These are phyloP conservation scores for Nyctereutes procyonoides DNA, from an alignment of 2,113 vertebrate species.

Conservation along the genomic window DNA sequence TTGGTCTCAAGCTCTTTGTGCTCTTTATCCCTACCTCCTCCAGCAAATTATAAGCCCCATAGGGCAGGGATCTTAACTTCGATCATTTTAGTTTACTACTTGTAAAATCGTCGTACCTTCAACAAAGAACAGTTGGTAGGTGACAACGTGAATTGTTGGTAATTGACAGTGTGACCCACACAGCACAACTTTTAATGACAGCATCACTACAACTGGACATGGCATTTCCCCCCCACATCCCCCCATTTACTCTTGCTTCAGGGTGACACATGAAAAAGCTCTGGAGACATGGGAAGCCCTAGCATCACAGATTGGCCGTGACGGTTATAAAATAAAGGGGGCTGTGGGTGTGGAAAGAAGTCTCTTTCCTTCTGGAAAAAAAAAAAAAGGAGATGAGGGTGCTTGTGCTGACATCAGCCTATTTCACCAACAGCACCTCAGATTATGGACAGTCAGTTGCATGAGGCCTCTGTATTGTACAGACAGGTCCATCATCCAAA, in stretches of 20 bases:
- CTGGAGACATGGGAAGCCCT: neutral
- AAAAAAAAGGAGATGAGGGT: neutral
- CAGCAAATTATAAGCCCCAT: neutral
- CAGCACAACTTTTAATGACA: neutral
- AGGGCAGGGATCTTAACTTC: neutral
- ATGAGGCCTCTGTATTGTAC: neutral
- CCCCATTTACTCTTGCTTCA: neutral
- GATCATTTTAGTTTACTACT: neutral
- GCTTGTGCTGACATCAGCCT: neutral
- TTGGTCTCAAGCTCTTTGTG: neutral
- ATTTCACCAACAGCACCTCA: neutral
- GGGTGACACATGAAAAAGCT: neutral
- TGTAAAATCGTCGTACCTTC: conserved; percentile 5
- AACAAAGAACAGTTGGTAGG: neutral
- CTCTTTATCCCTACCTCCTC: neutral
- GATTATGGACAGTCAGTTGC: neutral
- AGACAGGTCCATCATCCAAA: neutral
- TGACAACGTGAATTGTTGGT: neutral
- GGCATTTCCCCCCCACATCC: too few species aligned
- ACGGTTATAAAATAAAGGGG: neutral
- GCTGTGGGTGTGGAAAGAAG: neutral
- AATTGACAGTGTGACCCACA: neutral
- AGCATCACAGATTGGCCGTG: neutral
- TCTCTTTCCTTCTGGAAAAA: neutral
- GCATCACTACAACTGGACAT: neutral